Percentiles rank a stretch among this genome's conserved stretches.
Conservation (phyloP, 2,888 invertebrate species). For the Smittia aterrima region DNA sequence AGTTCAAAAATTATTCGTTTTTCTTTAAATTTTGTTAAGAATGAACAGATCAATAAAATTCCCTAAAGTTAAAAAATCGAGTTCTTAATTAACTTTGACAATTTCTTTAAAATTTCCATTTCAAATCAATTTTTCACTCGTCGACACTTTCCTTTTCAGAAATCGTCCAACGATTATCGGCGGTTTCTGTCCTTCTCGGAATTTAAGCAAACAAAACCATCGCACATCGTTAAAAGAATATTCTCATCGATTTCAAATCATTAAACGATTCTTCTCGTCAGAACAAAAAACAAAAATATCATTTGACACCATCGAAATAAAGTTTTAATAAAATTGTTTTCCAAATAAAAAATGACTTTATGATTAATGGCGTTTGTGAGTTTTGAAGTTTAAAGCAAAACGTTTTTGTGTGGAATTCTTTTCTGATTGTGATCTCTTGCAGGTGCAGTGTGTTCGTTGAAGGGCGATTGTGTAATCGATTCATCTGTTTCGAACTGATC, state of each 20-base stretch:
- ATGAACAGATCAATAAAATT: neutral
- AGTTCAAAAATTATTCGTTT: neutral
- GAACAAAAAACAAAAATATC: neutral
- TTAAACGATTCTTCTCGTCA: no score
- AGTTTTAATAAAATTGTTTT: constrained; percentile 1
- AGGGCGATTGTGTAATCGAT: neutral
- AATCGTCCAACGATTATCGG: neutral
- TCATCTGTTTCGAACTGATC: neutral
- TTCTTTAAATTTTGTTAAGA: neutral
- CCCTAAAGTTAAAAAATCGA: neutral
- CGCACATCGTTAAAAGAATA: neutral
- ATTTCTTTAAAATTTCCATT: neutral
- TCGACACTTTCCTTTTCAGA: neutral
- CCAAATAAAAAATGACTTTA: neutral
- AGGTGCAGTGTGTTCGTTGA: neutral
- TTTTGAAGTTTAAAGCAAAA: neutral
- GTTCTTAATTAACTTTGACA: neutral
- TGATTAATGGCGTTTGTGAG: neutral
- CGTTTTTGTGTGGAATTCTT: neutral
- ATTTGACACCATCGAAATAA: constrained; percentile 7
- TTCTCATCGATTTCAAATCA: neutral
- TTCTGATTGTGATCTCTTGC: neutral
- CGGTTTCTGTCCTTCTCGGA: neutral
- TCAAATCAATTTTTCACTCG: neutral
- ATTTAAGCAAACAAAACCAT: neutral